Evolutionary conservation across 2,113 vertebrate species (phyloP).

Genomic region (Solea solea): DNA sequence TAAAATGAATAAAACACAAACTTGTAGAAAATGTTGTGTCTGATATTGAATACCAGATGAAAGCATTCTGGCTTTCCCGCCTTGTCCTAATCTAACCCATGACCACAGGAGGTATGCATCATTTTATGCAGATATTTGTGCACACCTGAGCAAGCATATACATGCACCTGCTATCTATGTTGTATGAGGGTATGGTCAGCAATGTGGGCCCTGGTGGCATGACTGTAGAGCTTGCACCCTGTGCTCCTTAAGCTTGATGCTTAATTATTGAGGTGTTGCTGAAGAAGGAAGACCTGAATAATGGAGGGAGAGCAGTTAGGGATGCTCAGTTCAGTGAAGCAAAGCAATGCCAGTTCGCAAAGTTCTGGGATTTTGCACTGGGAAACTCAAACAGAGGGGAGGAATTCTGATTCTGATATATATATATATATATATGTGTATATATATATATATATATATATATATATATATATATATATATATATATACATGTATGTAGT

Average conservation of each 20-base stretch:
- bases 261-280: constrained; percentile 76
- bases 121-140: constrained; percentile 23
- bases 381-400: constrained; percentile 24
- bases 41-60: constrained; percentile 42
- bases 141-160: constrained; percentile 16
- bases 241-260: constrained; percentile 53
- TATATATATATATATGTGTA: too few relatives aligned
- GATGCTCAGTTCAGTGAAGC: constrained; percentile 56
- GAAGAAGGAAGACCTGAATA: constrained; percentile 69
- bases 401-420: too few relatives aligned
- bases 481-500: too few relatives aligned
- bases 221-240: constrained; percentile 37
- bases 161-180: constrained; percentile 52
- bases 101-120: constrained; percentile 12
- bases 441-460: too few relatives aligned
- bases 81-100: constrained; percentile 6
- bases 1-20: neutral
- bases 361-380: constrained; percentile 39
- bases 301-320: constrained; percentile 62
- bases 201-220: constrained; percentile 41
- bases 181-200: constrained; percentile 68
- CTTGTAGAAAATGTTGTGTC: neutral
- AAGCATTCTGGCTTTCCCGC: constrained; percentile 7
- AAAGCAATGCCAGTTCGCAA: constrained; percentile 53
- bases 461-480: too few relatives aligned